phyloP scores from a whole-genome alignment of 2,113 vertebrate species.

The Salvator merianae region DNA sequence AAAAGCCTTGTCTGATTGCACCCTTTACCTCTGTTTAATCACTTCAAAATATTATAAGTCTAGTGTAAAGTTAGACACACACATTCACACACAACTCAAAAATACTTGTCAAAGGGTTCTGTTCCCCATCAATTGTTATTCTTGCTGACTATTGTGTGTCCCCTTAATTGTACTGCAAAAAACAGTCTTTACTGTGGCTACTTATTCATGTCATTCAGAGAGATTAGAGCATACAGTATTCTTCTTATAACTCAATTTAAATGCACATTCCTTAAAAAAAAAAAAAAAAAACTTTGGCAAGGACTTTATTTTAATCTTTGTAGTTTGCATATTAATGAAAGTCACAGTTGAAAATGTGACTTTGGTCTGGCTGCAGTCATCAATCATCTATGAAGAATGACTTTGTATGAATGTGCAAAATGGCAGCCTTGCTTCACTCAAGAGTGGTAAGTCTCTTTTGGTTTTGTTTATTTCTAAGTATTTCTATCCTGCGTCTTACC shows the following conservation, averaged over 20 bases:
- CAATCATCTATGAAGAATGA: neutral
- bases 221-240: constrained; percentile 1
- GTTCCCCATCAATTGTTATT: neutral
- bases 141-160: neutral
- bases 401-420: neutral
- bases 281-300: neutral
- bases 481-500: no score
- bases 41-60: no score
- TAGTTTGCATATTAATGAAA: constrained; percentile 22
- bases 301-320: constrained; percentile 15
- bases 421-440: neutral
- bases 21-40: no score
- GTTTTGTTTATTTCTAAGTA: no score
- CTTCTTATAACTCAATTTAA: constrained; percentile 15
- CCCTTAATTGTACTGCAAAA: neutral
- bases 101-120: neutral
- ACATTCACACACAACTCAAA: neutral
- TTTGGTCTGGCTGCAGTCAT: neutral
- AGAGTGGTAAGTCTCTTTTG: neutral
- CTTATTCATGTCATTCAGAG: neutral
- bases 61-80: no score
- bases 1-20: no score
- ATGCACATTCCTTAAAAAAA: neutral
- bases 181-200: neutral
- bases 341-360: neutral